Evolutionary conservation across 1,140 invertebrate genomes (phyloP), one percentile per base, ranked within the genome.

Genomic region (Zophobas atratus): DNA sequence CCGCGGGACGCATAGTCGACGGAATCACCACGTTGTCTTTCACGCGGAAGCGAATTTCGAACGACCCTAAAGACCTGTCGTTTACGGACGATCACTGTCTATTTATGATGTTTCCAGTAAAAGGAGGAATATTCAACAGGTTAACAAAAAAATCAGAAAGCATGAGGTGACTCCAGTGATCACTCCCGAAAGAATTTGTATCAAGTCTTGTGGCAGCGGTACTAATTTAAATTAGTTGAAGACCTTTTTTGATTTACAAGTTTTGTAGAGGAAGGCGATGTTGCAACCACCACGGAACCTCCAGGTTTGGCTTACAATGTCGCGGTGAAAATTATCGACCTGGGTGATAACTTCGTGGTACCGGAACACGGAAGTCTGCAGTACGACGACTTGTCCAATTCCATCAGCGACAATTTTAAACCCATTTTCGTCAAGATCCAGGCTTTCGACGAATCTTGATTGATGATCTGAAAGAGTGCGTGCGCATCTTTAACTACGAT

Each of bases 31-130:
- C 93, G 0, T 86, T 98, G 2, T 92, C 89, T 56, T 98, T 98
- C 83, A 91, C 90, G 0, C 90, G 96, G 79, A 95, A 94, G 85
- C 88, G 96, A 4, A 85, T 90, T 4, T 95, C 96, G 20, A 91
- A 90, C 6, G 96, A 98, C 86, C 85, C 86, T n/a, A 92, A 91
- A 89, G 96, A 98, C 86, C 87, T 96, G 39, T 92, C 93, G 36
- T 97, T 98, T 86, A 93, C 93, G 0, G 93, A 96, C 81, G 91
- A 93, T 2, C 89, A 93, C 60, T 98, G 96, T 84, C 87, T 95
- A 1, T 97, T 96, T 86, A 90, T 98, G 85, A 93, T 98, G 90
- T 98, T 96, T 88, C 94, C 95, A 0, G 90, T 95, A 0, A 92
- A 93, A 84, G 97, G 97, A 4, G 96, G 97, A 1, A 88, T 86